Evolutionary conservation across 2,888 invertebrate genomes (phyloP), one percentile per base, ranked within the genome.

Genomic region (Polydrusus cervinus): DNA sequence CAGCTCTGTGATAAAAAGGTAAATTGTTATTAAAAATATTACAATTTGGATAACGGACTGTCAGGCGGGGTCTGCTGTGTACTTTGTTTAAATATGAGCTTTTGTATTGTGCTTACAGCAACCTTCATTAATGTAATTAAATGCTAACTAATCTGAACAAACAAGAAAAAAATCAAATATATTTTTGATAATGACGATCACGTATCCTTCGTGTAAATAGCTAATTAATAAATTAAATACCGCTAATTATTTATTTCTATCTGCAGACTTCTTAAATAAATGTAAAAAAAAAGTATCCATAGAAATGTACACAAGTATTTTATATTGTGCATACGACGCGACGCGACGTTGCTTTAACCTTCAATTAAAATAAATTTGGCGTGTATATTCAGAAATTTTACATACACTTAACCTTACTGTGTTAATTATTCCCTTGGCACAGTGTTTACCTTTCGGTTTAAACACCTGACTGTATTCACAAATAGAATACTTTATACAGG

Each of bases 171-270:
- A 43, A 43, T 43, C 11, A 43, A 43, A 43, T 1, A 43, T 43
- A 34, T 43, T 43, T 43, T 43, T 43, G 6, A 47, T 16, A 16
- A 16, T 47, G 51, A 51, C 20, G 11, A 11, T 20, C 11, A 20
- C 20, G n/a, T 20, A 51, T 18, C 55, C 34, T 55, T 55, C 25
- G 14, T 8, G 20, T 34, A 18, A 38, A 38, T 40, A 38, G 57
- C 11, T 60, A 38, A 60, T 60, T 60, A 60, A 38, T 60, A 60
- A 60, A 60, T 60, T 38, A 60, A 60, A 60, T 60, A 60, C 38
- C 7, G 11, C 18, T 60, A 60, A 60, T 60, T 60, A 60, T 60
- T 60, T 60, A 38, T 18, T 38, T 53, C 18, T 60, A 3, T 60
- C 10, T 14, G 14, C 16, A 16, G 38, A 60, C 16, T 55, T 34